phyloP scores from a whole-genome alignment of 2,888 invertebrate genomes.

The Apotomis betuletana region DNA sequence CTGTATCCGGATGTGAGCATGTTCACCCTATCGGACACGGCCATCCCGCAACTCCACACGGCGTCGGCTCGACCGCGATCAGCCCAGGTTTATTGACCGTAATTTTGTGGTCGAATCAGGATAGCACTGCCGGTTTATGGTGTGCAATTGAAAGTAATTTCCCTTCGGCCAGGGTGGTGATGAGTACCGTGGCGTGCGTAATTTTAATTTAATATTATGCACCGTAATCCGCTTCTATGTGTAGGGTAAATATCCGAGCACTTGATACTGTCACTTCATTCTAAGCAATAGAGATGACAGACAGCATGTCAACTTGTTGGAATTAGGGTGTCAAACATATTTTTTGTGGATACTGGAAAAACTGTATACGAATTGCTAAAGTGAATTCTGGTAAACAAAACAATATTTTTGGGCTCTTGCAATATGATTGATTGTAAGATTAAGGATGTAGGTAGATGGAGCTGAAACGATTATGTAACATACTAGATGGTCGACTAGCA shows the following conservation, averaged over 20 bases:
- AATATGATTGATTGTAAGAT: too few species aligned
- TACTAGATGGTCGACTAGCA: too few species aligned
- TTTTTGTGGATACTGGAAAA: too few species aligned
- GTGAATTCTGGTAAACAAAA: too few species aligned
- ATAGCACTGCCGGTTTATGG: slow-evolving; percentile 47
- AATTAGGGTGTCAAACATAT: too few species aligned
- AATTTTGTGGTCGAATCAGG: slow-evolving; percentile 58
- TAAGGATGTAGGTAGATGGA: too few species aligned
- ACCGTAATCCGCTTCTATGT: background rate
- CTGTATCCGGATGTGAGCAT: background rate
- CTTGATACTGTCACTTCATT: too few species aligned
- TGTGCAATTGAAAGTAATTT: slow-evolving; percentile 54
- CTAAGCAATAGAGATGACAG: too few species aligned
- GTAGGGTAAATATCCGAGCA: background rate
- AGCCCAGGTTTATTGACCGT: slow-evolving; percentile 56
- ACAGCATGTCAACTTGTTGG: too few species aligned
- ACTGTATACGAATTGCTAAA: too few species aligned
- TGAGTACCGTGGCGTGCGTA: slow-evolving; percentile 23
- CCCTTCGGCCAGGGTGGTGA: slow-evolving; percentile 36
- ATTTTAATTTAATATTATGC: slow-evolving; percentile 10
- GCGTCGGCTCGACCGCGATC: slow-evolving; percentile 15
- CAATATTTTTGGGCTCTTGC: too few species aligned
- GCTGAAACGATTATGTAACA: too few species aligned
- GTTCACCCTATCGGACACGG: slow-evolving; percentile 9
- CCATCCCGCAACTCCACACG: slow-evolving; percentile 21